phyloP scores from a whole-genome alignment of 2,113 vertebrate genomes.

The Toxostoma redivivum region DNA sequence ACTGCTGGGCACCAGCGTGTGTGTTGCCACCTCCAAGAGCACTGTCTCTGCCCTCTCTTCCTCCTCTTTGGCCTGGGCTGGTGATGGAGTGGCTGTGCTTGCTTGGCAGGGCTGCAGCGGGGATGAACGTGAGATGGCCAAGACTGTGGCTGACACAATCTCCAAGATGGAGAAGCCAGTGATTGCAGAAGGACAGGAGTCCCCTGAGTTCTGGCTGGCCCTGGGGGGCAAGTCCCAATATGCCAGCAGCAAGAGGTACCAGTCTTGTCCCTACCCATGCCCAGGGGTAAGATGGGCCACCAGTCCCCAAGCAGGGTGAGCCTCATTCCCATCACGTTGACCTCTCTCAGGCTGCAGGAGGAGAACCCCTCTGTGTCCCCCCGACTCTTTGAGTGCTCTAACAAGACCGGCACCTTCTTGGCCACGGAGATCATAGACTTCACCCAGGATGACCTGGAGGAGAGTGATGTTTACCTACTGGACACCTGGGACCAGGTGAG shows the following conservation, averaged over 20 bases:
- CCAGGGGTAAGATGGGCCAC: background rate
- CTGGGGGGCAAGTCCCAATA: constrained; percentile 86
- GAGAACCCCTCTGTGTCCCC: constrained; percentile 63
- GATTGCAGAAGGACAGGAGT: constrained; percentile 87
- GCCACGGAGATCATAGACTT: constrained; percentile 83
- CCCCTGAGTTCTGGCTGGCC: constrained; percentile 83
- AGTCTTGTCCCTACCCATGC: background rate
- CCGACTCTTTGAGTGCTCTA: constrained; percentile 88
- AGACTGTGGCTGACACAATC: constrained; percentile 78
- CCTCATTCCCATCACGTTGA: accelerated
- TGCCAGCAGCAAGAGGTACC: constrained; percentile 80
- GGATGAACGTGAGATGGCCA: constrained; percentile 86
- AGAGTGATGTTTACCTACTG: constrained; percentile 82
- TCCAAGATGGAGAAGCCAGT: constrained; percentile 81
- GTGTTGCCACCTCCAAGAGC: background rate
- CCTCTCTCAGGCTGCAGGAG: constrained; percentile 75
- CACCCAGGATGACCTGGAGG: constrained; percentile 82
- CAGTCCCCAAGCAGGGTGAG: background rate
- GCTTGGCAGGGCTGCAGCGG: constrained; percentile 81
- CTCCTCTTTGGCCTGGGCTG: accelerated
- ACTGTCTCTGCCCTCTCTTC: background rate
- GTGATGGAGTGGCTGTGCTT: background rate
- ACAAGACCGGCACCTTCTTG: constrained; percentile 80
- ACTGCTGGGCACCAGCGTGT: accelerated
- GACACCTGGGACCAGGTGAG: constrained; percentile 86